Percentiles rank a stretch among this genome's conserved stretches.
These are phyloP conservation scores for Erebia epiphron DNA, from an alignment of 2,888 invertebrate genomes.

Conservation along the genomic window DNA sequence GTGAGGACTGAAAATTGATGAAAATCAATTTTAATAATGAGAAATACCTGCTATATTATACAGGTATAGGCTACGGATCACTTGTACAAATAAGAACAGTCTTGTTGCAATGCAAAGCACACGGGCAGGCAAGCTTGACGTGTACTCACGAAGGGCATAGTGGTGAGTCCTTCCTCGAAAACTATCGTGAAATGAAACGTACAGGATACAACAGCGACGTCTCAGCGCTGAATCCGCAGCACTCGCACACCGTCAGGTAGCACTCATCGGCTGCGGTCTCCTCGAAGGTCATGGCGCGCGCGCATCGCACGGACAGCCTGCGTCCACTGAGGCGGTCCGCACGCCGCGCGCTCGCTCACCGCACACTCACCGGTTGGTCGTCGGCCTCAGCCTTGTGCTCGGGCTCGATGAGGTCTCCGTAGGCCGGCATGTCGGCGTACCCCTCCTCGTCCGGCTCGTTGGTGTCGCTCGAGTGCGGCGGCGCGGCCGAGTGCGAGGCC, in stretches of 20 bases:
- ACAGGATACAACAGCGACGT: conserved; percentile 76
- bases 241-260: conserved; percentile 79
- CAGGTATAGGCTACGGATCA: conserved; percentile 6
- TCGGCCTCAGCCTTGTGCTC: conserved; percentile 59
- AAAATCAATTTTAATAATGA: neutral
- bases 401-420: conserved; percentile 80
- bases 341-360: conserved; percentile 42
- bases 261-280: conserved; percentile 74
- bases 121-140: conserved; percentile 56
- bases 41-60: neutral
- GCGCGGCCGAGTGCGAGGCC: conserved; percentile 60
- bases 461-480: conserved; percentile 66
- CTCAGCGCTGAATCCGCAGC: conserved; percentile 81
- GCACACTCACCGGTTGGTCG: conserved; percentile 65
- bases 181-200: conserved; percentile 79
- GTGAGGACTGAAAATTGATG: neutral
- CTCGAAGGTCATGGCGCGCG: conserved; percentile 82
- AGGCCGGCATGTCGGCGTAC: conserved; percentile 77
- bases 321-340: conserved; percentile 57
- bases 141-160: conserved; percentile 80
- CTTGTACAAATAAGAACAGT: conserved; percentile 26
- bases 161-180: conserved; percentile 63
- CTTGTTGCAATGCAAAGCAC: conserved; percentile 46
- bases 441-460: conserved; percentile 76
- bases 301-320: conserved; percentile 70